Percentiles rank a stretch among this genome's conserved stretches.
These are phyloP conservation scores for Mus caroli DNA, from an alignment of 2,797 vertebrate species.

Conservation along the genomic window DNA sequence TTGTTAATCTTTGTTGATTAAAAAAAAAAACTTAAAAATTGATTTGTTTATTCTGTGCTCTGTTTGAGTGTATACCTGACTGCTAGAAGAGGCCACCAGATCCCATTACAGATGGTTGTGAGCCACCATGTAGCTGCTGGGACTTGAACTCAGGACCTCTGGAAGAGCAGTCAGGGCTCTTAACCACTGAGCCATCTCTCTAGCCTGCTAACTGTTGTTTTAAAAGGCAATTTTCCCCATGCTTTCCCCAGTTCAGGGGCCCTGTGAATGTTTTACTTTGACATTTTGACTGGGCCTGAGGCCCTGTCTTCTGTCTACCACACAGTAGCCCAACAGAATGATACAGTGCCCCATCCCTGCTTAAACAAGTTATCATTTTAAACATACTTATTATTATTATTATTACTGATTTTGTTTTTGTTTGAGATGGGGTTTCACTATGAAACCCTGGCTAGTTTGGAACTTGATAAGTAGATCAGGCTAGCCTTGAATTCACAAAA, in stretches of 20 bases:
- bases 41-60: background rate
- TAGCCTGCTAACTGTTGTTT: background rate
- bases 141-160: too few relatives aligned
- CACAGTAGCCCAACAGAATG: background rate
- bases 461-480: background rate
- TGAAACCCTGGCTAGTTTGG: background rate
- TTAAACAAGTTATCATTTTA: background rate
- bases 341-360: background rate
- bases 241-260: background rate
- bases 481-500: background rate
- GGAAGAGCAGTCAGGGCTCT: too few relatives aligned
- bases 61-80: background rate
- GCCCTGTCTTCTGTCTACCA: background rate
- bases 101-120: too few relatives aligned
- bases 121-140: too few relatives aligned
- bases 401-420: background rate
- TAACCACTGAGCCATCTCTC: background rate
- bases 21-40: too few relatives aligned
- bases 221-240: background rate
- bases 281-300: background rate
- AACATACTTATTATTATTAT: background rate
- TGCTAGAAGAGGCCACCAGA: background rate
- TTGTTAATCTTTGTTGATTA: too few relatives aligned
- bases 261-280: fast-evolving
- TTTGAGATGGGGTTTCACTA: background rate